Evolutionary conservation across 1,140 invertebrate species (phyloP).

Genomic region (Ruditapes philippinarum): DNA sequence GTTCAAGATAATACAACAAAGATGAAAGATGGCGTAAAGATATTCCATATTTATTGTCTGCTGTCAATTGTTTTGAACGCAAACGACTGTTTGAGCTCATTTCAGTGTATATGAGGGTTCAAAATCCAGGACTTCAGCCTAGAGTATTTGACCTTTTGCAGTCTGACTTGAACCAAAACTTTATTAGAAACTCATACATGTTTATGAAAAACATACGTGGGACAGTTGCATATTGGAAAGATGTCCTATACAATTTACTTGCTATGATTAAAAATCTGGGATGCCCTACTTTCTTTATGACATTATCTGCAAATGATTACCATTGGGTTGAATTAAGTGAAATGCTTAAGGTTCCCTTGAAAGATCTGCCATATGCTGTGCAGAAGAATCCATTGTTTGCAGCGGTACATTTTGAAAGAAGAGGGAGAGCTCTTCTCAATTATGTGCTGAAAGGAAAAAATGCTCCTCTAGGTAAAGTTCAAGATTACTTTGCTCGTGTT

Average conservation of each 20-base stretch:
- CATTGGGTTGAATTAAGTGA: conserved; percentile 50
- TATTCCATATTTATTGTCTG: conserved; percentile 36
- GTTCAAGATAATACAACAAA: conserved; percentile 9
- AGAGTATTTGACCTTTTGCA: neutral
- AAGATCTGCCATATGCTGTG: neutral
- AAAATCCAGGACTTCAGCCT: neutral
- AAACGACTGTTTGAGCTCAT: conserved; percentile 12
- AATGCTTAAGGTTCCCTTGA: neutral
- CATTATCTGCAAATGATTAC: conserved; percentile 61
- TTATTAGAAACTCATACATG: conserved; percentile 54
- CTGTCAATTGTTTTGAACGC: neutral
- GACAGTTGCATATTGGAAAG: conserved; percentile 57
- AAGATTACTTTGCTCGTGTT: conserved; percentile 25
- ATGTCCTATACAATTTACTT: conserved; percentile 44
- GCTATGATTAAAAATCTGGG: conserved; percentile 58
- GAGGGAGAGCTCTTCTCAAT: neutral
- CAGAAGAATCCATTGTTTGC: neutral
- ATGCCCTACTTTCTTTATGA: conserved; percentile 60
- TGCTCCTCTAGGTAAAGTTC: neutral
- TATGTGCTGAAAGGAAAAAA: neutral
- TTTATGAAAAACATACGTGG: conserved; percentile 64
- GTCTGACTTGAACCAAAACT: neutral
- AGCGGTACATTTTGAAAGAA: conserved; percentile 49
- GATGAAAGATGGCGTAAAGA: conserved; percentile 36
- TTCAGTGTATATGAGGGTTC: conserved; percentile 20